Percentiles rank a stretch among this genome's conserved stretches.
Evolutionary conservation across 2,113 vertebrate genomes (phyloP).

Genomic region (Hyaena hyaena): DNA sequence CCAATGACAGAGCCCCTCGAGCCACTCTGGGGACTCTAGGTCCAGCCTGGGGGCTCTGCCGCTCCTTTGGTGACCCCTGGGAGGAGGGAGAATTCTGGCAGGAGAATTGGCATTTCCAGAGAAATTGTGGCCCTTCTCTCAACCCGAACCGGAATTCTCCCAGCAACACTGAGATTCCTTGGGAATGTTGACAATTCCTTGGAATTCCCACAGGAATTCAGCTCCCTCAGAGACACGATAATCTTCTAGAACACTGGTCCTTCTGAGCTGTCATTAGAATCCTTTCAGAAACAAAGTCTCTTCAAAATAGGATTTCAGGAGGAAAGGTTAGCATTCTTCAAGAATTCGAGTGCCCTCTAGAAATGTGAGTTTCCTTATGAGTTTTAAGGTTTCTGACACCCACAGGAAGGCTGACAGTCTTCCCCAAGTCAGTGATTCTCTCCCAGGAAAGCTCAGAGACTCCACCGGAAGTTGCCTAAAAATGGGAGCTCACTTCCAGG

Average conservation of each 20-base stretch:
- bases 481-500: rapidly evolving
- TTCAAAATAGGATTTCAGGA: background rate
- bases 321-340: background rate
- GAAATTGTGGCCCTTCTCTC: background rate
- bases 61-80: too few species aligned
- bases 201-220: background rate
- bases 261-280: background rate
- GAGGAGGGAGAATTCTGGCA: background rate
- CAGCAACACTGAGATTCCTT: background rate
- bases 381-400: background rate
- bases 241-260: background rate
- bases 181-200: background rate
- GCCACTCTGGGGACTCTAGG: too few species aligned
- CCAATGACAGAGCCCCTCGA: background rate
- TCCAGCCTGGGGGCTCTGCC: too few species aligned
- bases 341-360: background rate
- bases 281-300: background rate
- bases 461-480: background rate
- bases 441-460: background rate
- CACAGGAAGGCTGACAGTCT: background rate
- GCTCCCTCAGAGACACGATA: background rate
- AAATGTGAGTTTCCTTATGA: background rate
- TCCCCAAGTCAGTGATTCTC: background rate
- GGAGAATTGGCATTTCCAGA: background rate
- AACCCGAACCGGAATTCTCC: background rate